Evolutionary conservation across 92 coral and sea anemone genomes (phyloP).

Genomic region (Phenganax stokvisi): DNA sequence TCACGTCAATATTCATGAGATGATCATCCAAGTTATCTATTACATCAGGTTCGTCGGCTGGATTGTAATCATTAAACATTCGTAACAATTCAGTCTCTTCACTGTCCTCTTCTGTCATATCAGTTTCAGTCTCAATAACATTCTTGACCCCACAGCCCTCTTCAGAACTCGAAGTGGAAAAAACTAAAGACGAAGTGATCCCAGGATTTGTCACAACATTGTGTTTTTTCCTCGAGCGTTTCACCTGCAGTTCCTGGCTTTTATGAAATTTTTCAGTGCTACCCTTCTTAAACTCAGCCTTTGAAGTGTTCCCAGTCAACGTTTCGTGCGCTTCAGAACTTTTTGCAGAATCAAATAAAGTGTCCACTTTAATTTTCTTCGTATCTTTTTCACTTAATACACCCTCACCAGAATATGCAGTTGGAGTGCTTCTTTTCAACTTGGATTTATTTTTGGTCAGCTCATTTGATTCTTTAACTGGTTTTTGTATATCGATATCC

Average conservation of each 20-base stretch:
- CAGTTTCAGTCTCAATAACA: background rate
- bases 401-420: background rate
- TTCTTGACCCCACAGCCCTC: background rate
- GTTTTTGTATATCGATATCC: background rate
- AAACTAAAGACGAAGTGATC: background rate
- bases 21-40: conserved; percentile 25
- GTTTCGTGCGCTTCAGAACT: no score
- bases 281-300: background rate
- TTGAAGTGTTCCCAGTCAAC: background rate
- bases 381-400: background rate
- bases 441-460: background rate
- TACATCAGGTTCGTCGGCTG: conserved; percentile 37
- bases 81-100: conserved; percentile 29
- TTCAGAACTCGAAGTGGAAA: background rate
- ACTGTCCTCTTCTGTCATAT: conserved; percentile 21
- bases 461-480: conserved; percentile 15
- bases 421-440: background rate
- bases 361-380: background rate
- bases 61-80: conserved; percentile 57
- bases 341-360: no score
- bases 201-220: conserved; percentile 5
- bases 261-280: background rate
- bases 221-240: background rate
- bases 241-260: background rate
- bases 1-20: background rate